Percentiles rank a stretch among this genome's conserved stretches.
Evolutionary conservation across 2,888 invertebrate genomes (phyloP).

Genomic region (Rhingia campestris): DNA sequence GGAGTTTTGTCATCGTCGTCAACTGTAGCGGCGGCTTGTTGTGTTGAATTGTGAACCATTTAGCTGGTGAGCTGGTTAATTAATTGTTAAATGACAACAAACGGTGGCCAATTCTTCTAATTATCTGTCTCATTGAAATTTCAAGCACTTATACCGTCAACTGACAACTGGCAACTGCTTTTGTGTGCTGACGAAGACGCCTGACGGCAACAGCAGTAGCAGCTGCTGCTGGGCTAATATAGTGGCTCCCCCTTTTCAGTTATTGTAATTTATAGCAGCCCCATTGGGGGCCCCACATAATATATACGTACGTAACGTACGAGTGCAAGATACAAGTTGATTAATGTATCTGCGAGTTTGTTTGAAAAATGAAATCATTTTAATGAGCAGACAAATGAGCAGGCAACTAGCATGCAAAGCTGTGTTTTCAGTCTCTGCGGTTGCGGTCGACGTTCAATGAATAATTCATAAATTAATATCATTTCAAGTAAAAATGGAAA

Average conservation of each 20-base stretch:
- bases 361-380: constrained; percentile 71
- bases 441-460: constrained; percentile 46
- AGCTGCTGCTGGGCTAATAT: not conserved
- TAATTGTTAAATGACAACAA: constrained; percentile 74
- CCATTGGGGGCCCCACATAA: constrained; percentile 15
- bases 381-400: constrained; percentile 73
- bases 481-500: constrained; percentile 15
- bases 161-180: constrained; percentile 34
- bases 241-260: constrained; percentile 7
- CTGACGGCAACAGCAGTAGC: constrained; percentile 1
- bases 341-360: constrained; percentile 70
- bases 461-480: constrained; percentile 68
- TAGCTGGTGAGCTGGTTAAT: constrained; percentile 73
- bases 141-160: constrained; percentile 55
- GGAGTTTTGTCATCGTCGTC: constrained; percentile 5
- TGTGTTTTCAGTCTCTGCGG: constrained; percentile 15
- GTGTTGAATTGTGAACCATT: constrained; percentile 74
- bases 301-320: constrained; percentile 3
- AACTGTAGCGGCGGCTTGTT: constrained; percentile 7
- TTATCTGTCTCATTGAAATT: constrained; percentile 74
- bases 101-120: constrained; percentile 73
- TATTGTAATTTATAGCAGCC: constrained; percentile 64
- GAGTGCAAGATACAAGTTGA: constrained; percentile 66
- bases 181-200: constrained; percentile 43
- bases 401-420: constrained; percentile 61